Evolutionary conservation across 2,888 invertebrate species (phyloP).

Genomic region (Teleogryllus oceanicus): DNA sequence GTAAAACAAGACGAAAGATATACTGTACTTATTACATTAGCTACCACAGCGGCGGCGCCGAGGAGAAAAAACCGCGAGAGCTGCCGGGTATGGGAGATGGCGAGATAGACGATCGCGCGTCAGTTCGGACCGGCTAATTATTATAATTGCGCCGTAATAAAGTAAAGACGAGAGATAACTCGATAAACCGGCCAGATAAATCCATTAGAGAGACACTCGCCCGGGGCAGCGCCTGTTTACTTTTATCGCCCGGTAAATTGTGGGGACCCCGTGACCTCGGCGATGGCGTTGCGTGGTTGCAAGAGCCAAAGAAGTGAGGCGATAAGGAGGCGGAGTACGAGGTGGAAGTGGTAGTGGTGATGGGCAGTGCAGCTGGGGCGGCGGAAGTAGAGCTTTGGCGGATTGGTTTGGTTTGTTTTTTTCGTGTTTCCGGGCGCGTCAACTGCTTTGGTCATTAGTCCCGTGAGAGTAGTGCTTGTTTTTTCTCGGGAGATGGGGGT

Average conservation of each 20-base stretch:
- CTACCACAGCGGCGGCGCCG: background rate
- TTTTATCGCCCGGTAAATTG: conserved; percentile 6
- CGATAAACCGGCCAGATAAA: conserved; percentile 18
- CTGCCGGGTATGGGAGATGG: background rate
- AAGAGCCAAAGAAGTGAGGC: too few species aligned
- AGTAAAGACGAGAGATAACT: background rate
- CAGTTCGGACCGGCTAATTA: background rate
- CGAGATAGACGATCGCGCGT: background rate
- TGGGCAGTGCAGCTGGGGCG: too few species aligned
- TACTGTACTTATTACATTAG: background rate
- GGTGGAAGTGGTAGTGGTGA: too few species aligned
- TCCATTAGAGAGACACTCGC: background rate
- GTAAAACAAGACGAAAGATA: conserved; percentile 18
- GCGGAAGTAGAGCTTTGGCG: too few species aligned
- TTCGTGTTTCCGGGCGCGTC: too few species aligned
- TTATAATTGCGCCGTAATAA: background rate
- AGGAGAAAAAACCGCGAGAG: background rate
- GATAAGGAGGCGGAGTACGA: too few species aligned
- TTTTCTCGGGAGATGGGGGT: too few species aligned
- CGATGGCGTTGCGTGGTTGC: too few species aligned
- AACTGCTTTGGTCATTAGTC: too few species aligned
- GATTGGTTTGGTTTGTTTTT: too few species aligned
- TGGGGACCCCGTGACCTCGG: background rate
- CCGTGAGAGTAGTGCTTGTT: too few species aligned
- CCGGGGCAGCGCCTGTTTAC: background rate